Conservation (phyloP, 1,140 invertebrate genomes). For the Mizuhopecten yessoensis region DNA sequence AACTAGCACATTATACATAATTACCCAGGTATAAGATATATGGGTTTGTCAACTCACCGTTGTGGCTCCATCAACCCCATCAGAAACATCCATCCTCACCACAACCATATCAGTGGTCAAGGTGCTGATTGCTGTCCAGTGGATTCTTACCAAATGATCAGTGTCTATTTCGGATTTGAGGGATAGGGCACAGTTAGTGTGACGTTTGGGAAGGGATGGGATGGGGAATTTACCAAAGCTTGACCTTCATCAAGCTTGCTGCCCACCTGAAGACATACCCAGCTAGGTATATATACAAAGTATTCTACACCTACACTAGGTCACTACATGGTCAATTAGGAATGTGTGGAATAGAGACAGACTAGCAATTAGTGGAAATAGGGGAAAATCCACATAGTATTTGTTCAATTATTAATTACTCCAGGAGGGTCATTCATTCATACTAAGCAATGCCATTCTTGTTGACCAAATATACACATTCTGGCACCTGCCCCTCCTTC, state of each 20-base stretch:
- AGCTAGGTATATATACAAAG: background rate
- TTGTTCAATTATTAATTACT: background rate
- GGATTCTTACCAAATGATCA: background rate
- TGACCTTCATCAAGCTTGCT: background rate
- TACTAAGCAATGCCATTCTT: background rate
- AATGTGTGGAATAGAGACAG: background rate
- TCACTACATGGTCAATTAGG: background rate
- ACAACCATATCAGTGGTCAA: background rate
- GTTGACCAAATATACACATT: background rate
- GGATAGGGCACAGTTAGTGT: background rate
- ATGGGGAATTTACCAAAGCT: background rate
- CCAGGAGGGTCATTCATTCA: background rate
- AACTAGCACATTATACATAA: too few species aligned
- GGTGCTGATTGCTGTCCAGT: background rate
- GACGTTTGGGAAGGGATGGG: background rate
- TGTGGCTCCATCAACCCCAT: background rate
- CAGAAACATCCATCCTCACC: background rate
- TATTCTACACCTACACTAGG: background rate
- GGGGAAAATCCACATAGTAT: background rate
- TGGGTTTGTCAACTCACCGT: background rate
- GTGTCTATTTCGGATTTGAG: background rate
- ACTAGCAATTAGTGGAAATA: background rate
- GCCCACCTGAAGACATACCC: background rate
- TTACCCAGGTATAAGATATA: too few species aligned
- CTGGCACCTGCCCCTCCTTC: background rate